Base-by-base conservation (phyloP, 2,888 invertebrate species). In the Matsumyia berberina region DNA sequence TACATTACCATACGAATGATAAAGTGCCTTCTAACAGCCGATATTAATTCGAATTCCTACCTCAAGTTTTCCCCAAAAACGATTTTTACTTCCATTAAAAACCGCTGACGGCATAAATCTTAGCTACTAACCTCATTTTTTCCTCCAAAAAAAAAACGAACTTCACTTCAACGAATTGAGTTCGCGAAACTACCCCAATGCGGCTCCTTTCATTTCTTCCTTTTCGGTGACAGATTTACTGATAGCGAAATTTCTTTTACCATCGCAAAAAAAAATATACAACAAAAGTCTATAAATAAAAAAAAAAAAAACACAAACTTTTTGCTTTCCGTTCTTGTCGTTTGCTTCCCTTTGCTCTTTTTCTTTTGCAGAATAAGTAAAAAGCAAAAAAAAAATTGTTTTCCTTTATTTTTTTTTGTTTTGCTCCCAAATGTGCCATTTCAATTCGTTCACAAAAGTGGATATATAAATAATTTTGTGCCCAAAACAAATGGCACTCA, bases 401-500 rank as follows among this genome's bases (percentile, higher is more conserved):
- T 49, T 35, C 12, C 35, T 70, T 46, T 60, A 67, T 79, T 62
- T 39, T 29, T 42, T 42, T 70, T 78, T 58, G 57, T 53, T 58
- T 15, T 67, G 35, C 49, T 82, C 55, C 42, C 55, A 76, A 74
- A 76, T 83, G 73, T 67, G 83, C 83, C 73, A 83, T 78, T 83
- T 78, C 73, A 83, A 78, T 78, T 83, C 78, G 78, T 69, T 66
- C 78, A 83, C 78, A 83, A 83, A n/a, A 83, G 78, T 78, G 83
- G 83, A 83, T 73, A 67, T 78, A 83, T 78, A 83, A 78, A 83
- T 82, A 83, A 73, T 83, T 55, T 67, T 73, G 67, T 58, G 72
- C 42, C 83, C 83, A 73, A 83, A 83, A 73, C 57, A 83, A 83
- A 83, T 83, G 83, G 83, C 83, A 83, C 78, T 83, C 67, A 73